Base-by-base conservation (phyloP, 2,888 invertebrate species). In the Pachycephus smyrnensis region DNA sequence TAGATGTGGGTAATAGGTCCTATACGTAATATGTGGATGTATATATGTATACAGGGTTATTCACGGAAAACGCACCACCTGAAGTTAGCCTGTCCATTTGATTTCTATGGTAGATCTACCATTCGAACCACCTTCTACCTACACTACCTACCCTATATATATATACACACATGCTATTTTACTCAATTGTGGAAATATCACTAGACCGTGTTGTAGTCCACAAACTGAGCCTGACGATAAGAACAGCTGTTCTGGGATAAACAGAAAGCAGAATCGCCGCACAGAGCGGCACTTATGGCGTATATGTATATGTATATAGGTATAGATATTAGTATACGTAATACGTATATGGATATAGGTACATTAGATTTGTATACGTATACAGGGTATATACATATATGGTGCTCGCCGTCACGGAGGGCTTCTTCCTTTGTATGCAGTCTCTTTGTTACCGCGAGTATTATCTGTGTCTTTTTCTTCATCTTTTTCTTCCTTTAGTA, bases 401-500 rank as follows among this genome's bases (percentile, higher is more conserved):
- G 31, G 15, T 15, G 31, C 31, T 71, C 23, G 71, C 31, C 71
- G 71, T 30, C 71, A 15, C 4, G 71, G 32, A 71, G 71, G 12
- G 9, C 71, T 71, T 32, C 32, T 32, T 32, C 71, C 71, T 71
- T 71, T 71, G 71, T 30, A 32, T 71, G 32, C 71, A 32, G 71
- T 71, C 40, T 23, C 40, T 40, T 40, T 40, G 40, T 40, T 40
- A 40, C 40, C 80, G 76, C 73, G 77, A 78, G 76, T 76, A 81
- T 82, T 82, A 83, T 81, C 83, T 80, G 40, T 23, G 40, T 40
- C 40, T 40, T 40, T 40, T 40, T 40, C 40, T 40, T 40, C 23
- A 2, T 23, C 4, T 40, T 40, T 23, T 40, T 40, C 80, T 78
- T 75, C 80, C 79, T 71, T 80, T 79, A 77, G 79, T 83, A 82